A percentile compares a stretch with the other conserved stretches of the same genome.
These are phyloP conservation scores for Habropoda laboriosa DNA, from an alignment of 1,140 invertebrate genomes.

Conservation along the genomic window DNA sequence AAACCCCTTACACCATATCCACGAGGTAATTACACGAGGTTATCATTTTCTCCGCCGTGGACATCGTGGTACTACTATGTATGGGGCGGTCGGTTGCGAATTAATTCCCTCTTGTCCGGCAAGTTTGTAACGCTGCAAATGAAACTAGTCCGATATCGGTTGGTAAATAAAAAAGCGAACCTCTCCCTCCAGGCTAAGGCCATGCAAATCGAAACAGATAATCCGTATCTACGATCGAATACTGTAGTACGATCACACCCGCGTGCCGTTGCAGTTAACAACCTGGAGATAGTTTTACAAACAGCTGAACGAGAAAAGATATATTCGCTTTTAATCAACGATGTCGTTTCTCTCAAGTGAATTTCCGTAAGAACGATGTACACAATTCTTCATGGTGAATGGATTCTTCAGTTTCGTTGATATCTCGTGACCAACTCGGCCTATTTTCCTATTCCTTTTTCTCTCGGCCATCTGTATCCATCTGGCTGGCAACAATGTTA, in stretches of 20 bases:
- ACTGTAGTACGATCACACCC: conserved; percentile 6
- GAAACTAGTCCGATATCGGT: conserved; percentile 6
- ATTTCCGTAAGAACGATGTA: no score
- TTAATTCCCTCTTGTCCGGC: conserved; percentile 26
- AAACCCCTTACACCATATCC: background rate
- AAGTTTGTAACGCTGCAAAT: background rate
- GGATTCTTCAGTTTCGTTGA: conserved; percentile 59
- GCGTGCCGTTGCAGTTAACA: background rate
- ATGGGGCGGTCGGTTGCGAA: conserved; percentile 1
- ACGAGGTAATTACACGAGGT: conserved; percentile 41
- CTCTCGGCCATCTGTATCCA: background rate
- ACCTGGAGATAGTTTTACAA: conserved; percentile 5
- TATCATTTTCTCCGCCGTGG: conserved; percentile 33
- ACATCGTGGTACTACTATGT: background rate
- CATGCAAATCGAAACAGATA: conserved; percentile 14
- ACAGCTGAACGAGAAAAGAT: background rate
- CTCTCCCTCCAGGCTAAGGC: background rate
- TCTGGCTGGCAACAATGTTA: background rate
- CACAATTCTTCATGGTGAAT: no score
- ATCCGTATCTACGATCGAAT: conserved; percentile 33
- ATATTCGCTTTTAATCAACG: no score
- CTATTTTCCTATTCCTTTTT: conserved; percentile 42
- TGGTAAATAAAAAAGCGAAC: background rate
- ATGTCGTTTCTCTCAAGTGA: no score
- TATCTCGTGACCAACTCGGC: conserved; percentile 66